phyloP scores from a whole-genome alignment of 1,140 invertebrate genomes.

The Drosophila simulans region DNA sequence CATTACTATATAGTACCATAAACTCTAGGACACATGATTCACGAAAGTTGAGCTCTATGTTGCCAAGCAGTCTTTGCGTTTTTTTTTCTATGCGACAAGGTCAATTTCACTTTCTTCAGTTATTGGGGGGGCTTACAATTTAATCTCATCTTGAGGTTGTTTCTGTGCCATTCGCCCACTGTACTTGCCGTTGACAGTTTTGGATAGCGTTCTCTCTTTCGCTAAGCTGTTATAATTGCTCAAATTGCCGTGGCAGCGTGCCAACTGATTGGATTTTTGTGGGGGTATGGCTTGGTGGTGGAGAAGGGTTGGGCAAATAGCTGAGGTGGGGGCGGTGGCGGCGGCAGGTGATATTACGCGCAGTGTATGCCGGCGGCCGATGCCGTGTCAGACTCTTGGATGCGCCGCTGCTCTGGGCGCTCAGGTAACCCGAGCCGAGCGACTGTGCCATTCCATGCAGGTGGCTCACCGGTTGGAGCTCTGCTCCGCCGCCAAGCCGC shows the following conservation, averaged over 20 bases:
- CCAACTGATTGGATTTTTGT: conserved; percentile 39
- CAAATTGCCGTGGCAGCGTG: conserved; percentile 66
- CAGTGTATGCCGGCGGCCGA: conserved; percentile 56
- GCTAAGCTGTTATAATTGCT: conserved; percentile 67
- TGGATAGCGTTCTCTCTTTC: conserved; percentile 42
- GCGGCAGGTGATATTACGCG: conserved; percentile 58
- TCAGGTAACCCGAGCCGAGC: conserved; percentile 8
- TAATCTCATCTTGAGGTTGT: conserved; percentile 32
- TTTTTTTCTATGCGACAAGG: conserved; percentile 19
- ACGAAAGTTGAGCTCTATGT: background rate
- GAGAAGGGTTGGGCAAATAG: background rate
- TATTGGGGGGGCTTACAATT: background rate
- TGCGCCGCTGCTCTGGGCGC: conserved; percentile 59
- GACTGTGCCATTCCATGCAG: conserved; percentile 51
- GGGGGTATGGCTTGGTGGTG: background rate
- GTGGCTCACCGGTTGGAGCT: conserved; percentile 55
- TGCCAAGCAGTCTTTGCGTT: background rate
- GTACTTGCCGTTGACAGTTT: conserved; percentile 59
- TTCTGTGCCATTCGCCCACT: conserved; percentile 40
- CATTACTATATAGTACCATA: no score
- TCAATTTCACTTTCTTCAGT: conserved; percentile 42
- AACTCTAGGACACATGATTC: no score
- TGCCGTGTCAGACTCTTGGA: conserved; percentile 23
- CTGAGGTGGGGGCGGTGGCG: conserved; percentile 6
- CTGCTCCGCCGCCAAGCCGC: conserved; percentile 28